These are phyloP conservation scores for Dermolepida albohirtum DNA, from an alignment of 2,888 invertebrate genomes.

Conservation along the genomic window DNA sequence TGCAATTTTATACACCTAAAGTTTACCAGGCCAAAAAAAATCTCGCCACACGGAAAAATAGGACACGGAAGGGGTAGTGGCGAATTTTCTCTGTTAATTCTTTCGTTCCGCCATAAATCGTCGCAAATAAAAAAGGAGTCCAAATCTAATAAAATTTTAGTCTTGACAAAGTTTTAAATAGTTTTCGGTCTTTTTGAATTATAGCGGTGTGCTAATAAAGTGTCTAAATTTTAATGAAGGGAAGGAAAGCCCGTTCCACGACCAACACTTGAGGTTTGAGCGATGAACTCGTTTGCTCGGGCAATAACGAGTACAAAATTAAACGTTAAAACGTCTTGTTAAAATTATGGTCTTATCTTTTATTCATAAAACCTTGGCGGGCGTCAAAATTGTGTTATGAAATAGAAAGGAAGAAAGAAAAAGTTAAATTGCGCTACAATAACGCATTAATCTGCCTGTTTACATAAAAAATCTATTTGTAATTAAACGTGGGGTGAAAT, in stretches of 20 bases:
- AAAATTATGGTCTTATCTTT: slow-evolving; percentile 46
- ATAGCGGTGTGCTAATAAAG: slow-evolving; percentile 50
- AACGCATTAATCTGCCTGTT: background rate
- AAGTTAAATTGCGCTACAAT: slow-evolving; percentile 24
- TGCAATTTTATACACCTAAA: too few species aligned
- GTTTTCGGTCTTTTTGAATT: slow-evolving; percentile 47
- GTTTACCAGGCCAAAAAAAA: too few species aligned
- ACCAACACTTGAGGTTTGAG: slow-evolving; percentile 41
- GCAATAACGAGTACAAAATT: slow-evolving; percentile 43
- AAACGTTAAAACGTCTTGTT: slow-evolving; percentile 46
- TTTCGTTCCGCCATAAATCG: slow-evolving; percentile 41
- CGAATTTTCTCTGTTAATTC: slow-evolving; percentile 44
- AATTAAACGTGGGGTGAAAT: too few species aligned
- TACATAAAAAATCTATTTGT: too few species aligned
- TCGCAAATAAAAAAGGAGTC: slow-evolving; percentile 27
- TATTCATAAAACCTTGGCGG: slow-evolving; percentile 42
- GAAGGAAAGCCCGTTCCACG: slow-evolving; percentile 22
- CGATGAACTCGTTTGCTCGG: slow-evolving; percentile 44
- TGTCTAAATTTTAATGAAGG: slow-evolving; percentile 51
- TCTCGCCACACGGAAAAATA: background rate
- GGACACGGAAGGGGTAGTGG: slow-evolving; percentile 12
- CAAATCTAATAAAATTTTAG: slow-evolving; percentile 46
- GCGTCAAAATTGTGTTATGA: slow-evolving; percentile 7
- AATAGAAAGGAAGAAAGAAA: slow-evolving; percentile 1
- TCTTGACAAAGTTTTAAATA: slow-evolving; percentile 49